Evolutionary conservation across 2,797 vertebrate genomes (phyloP), one percentile per base, ranked within the genome.

Genomic region (Myotis myotis): DNA sequence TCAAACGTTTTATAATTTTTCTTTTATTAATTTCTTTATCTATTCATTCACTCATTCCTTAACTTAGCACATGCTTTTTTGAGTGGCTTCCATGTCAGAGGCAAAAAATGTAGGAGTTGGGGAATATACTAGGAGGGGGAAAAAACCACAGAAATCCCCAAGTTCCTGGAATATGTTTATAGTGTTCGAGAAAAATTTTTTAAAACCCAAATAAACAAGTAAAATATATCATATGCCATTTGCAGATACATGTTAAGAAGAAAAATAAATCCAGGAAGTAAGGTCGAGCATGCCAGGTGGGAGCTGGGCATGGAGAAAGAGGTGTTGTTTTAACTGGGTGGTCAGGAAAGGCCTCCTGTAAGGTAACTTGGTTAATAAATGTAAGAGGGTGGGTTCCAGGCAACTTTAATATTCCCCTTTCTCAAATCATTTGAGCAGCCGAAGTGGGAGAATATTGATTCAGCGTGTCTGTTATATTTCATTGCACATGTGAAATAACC

Each of bases 391-490:
- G 84, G 51, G 3, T 51, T 78, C 16, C 20, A 30, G 44, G 53
- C 25, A 64, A 60, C n/a, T 94, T 68, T 80, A 51, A 62, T 66
- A 74, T 74, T 91, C 20, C 33, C 11, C 6, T 94, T 93, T 90
- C 19, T 44, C 41, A 80, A 88, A 82, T 38, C 47, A 71, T 81
- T 76, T 88, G 93, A 72, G n/a, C 23, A 38, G 36, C 33, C 38
- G 23, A 80, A 53, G 5, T 68, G 38, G 25, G 44, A 83, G 60
- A 83, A 19, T 16, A 71, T 1, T 33, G 23, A 89, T 51, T 33
- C 25, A 57, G 4, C 36, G n/a, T 86, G 72, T 75, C 47, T 49
- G 30, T 72, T 92, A 47, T 47, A 93, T 75, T 96, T 94, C 84
- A 80, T 71, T 49, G 28, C 38, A 85, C 9, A 1, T 30, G 47